Evolutionary conservation across 2,888 invertebrate species (phyloP).

Genomic region (Altica lythri): DNA sequence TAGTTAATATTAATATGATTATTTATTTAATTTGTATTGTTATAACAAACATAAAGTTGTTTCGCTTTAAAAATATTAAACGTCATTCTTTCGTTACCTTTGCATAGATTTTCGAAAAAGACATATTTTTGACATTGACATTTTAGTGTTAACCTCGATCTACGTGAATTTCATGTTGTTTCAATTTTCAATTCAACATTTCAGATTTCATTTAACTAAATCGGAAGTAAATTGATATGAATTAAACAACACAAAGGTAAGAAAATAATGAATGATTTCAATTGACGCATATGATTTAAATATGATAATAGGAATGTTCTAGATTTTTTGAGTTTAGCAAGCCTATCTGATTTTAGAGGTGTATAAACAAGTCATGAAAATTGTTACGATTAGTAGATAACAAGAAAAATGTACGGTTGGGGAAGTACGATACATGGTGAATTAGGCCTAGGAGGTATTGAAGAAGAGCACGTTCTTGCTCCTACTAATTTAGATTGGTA

Average conservation of each 20-base stretch:
- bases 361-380: slow-evolving; percentile 24
- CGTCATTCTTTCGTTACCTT: no score
- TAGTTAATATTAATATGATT: no score
- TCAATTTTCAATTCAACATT: slow-evolving; percentile 11
- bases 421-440: slow-evolving; percentile 79
- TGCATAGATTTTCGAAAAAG: no score
- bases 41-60: no score
- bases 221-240: slow-evolving; percentile 21
- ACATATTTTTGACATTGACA: no score
- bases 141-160: slow-evolving; percentile 20
- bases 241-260: slow-evolving; percentile 21
- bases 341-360: slow-evolving; percentile 20
- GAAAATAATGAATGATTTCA: background rate
- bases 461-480: slow-evolving; percentile 69
- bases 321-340: slow-evolving; percentile 8
- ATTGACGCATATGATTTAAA: background rate
- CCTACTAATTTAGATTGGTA: slow-evolving; percentile 68
- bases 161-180: slow-evolving; percentile 21
- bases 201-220: slow-evolving; percentile 11
- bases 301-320: slow-evolving; percentile 13
- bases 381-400: slow-evolving; percentile 15
- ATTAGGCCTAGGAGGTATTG: slow-evolving; percentile 77
- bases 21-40: no score
- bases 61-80: no score
- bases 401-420: slow-evolving; percentile 69